These are phyloP conservation scores for Frankliniella fusca DNA, from an alignment of 2,888 invertebrate genomes.

Conservation along the genomic window DNA sequence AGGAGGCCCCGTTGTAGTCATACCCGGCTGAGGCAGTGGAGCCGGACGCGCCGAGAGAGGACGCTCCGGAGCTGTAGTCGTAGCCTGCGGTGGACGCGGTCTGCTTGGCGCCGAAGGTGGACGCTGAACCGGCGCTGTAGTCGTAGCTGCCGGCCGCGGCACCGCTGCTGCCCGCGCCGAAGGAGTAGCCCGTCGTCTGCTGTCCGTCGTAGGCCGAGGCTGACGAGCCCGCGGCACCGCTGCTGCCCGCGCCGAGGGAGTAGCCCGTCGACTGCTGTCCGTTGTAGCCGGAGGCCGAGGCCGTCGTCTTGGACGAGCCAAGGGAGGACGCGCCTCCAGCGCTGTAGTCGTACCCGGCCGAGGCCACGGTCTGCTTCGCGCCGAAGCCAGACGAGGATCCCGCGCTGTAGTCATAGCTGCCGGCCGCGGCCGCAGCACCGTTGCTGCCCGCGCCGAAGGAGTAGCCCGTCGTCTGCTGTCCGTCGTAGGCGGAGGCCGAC, in stretches of 20 bases:
- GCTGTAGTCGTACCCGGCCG: conserved; percentile 37
- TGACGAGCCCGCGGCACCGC: not conserved
- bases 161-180: not conserved
- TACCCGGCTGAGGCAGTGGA: conserved; percentile 39
- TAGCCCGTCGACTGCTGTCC: conserved; percentile 40
- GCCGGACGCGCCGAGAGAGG: conserved; percentile 41
- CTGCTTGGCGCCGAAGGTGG: conserved; percentile 32
- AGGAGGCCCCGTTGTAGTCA: conserved; percentile 35
- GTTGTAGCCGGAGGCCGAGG: conserved; percentile 42
- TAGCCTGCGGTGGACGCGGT: conserved; percentile 38
- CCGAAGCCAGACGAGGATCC: conserved; percentile 33
- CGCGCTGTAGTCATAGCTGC: conserved; percentile 41
- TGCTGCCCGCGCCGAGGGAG: conserved; percentile 19
- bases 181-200: conserved; percentile 14
- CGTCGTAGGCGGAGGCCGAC: too few species aligned
- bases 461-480: too few species aligned
- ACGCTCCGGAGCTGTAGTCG: conserved; percentile 35
- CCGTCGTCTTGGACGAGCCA: conserved; percentile 41
- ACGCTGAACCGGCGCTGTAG: conserved; percentile 41
- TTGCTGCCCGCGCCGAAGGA: not conserved
- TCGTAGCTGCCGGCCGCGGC: conserved; percentile 3
- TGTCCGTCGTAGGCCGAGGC: too few species aligned
- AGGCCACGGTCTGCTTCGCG: conserved; percentile 36
- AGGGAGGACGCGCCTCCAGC: conserved; percentile 37
- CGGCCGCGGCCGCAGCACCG: too few species aligned